Evolutionary conservation across 64 coral and sea anemone species (phyloP).

Genomic region (Astreopora myriophthalma): DNA sequence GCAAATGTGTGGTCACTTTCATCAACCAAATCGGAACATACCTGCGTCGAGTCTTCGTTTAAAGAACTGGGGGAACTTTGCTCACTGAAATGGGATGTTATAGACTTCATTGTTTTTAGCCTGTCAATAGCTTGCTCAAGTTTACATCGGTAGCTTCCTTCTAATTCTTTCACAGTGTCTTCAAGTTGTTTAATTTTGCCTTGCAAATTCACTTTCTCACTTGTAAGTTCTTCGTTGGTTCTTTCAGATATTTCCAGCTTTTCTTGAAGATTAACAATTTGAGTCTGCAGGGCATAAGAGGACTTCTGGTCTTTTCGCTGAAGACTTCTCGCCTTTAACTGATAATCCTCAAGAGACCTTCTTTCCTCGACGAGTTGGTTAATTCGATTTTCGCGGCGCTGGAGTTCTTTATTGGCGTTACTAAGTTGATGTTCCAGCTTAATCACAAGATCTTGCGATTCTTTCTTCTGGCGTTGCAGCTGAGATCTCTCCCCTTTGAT

Average conservation of each 20-base stretch:
- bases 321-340: slow-evolving; percentile 69
- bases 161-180: slow-evolving; percentile 67
- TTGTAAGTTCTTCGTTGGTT: background rate
- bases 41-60: background rate
- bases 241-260: slow-evolving; percentile 68
- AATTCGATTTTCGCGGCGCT: slow-evolving; percentile 73
- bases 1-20: background rate
- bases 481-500: slow-evolving; percentile 78
- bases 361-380: slow-evolving; percentile 76
- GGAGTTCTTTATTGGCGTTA: slow-evolving; percentile 57
- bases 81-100: slow-evolving; percentile 41
- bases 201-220: slow-evolving; percentile 34
- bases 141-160: slow-evolving; percentile 76
- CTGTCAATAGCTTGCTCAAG: slow-evolving; percentile 66
- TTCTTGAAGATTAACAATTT: slow-evolving; percentile 86
- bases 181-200: slow-evolving; percentile 77
- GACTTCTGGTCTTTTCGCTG: slow-evolving; percentile 87
- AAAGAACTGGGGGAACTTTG: background rate
- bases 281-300: slow-evolving; percentile 75
- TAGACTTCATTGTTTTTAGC: slow-evolving; percentile 49
- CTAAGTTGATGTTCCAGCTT: slow-evolving; percentile 66
- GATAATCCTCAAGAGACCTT: slow-evolving; percentile 73
- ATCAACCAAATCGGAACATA: background rate
- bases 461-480: slow-evolving; percentile 56
- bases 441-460: slow-evolving; percentile 71